These are phyloP conservation scores for Lepus oiostolus DNA, from an alignment of 2,797 vertebrate species.

Conservation along the genomic window DNA sequence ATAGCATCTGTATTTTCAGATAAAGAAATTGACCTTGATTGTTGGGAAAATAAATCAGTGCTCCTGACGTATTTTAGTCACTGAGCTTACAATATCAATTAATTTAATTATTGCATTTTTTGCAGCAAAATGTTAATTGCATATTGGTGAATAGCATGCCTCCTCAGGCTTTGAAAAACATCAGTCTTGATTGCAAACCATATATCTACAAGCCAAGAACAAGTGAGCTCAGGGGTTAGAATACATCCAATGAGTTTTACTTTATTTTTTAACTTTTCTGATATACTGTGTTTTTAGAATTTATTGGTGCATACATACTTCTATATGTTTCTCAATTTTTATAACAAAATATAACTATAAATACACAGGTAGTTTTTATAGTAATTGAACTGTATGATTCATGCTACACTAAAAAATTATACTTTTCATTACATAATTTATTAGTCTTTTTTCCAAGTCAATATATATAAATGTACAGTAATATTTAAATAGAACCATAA, in stretches of 20 bases:
- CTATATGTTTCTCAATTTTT: neutral
- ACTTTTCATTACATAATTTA: neutral
- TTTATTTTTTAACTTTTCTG: neutral
- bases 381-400: neutral
- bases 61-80: neutral
- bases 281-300: neutral
- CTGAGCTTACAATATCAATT: neutral
- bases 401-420: neutral
- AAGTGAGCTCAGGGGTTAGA: neutral
- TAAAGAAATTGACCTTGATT: neutral
- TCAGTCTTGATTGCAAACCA: neutral
- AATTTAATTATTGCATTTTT: neutral
- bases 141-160: neutral
- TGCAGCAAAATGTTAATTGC: neutral
- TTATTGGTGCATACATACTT: neutral
- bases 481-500: slow-evolving; percentile 19
- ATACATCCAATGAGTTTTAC: neutral
- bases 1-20: neutral
- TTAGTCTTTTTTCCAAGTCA: neutral
- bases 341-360: neutral
- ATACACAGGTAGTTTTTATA: neutral
- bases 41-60: neutral
- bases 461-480: neutral
- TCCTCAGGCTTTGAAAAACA: neutral
- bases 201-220: neutral